phyloP scores from a whole-genome alignment of 1,140 invertebrate species.

The Listronotus bonariensis region DNA sequence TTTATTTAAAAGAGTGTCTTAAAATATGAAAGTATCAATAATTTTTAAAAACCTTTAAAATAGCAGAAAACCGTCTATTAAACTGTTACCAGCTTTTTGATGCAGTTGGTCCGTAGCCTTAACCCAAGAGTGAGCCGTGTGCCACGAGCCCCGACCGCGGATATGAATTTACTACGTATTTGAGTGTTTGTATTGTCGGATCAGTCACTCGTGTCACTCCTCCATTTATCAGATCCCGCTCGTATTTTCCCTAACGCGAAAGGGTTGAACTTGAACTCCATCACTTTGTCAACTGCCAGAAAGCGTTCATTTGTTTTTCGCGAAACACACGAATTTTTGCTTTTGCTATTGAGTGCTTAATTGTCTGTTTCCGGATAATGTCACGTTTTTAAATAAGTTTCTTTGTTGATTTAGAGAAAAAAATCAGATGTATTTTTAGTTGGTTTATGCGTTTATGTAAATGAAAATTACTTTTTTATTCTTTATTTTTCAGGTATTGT shows the following conservation, averaged over 20 bases:
- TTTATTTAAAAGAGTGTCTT: too few species aligned
- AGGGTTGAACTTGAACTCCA: slow-evolving; percentile 39
- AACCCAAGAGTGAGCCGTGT: slow-evolving; percentile 30
- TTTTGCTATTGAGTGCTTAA: not conserved
- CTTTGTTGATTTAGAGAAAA: too few species aligned
- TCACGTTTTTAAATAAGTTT: too few species aligned
- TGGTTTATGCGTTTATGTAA: too few species aligned
- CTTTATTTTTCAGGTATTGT: too few species aligned
- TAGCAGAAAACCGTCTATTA: too few species aligned
- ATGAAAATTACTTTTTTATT: too few species aligned
- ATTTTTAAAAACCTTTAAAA: too few species aligned
- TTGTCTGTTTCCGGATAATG: not conserved
- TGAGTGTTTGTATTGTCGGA: slow-evolving; percentile 56
- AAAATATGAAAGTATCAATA: too few species aligned
- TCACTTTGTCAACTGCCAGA: slow-evolving; percentile 34
- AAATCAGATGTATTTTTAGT: too few species aligned
- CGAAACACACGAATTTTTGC: slow-evolving; percentile 8
- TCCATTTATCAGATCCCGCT: slow-evolving; percentile 55
- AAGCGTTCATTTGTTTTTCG: slow-evolving; percentile 29
- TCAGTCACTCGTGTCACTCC: slow-evolving; percentile 54
- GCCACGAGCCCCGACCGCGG: slow-evolving; percentile 42
- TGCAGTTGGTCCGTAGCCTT: slow-evolving; percentile 24
- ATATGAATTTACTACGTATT: slow-evolving; percentile 56
- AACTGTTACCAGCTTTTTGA: too few species aligned
- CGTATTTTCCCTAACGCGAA: slow-evolving; percentile 36